Conservation (phyloP, 2,888 invertebrate genomes). For the Cosmopolites sordidus region DNA sequence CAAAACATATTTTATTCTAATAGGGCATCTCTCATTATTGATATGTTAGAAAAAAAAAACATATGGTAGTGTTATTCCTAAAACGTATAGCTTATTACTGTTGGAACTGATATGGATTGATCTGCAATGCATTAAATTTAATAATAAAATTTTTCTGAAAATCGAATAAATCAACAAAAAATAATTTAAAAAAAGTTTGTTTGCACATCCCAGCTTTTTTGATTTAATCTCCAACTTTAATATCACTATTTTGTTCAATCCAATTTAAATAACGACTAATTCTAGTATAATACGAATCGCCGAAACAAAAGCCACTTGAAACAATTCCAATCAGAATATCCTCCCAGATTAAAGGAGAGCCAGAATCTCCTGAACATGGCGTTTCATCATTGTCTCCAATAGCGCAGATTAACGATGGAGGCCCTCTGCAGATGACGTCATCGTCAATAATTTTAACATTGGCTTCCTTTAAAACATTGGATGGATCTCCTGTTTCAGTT, state of each 20-base stretch:
- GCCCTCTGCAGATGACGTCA: background rate
- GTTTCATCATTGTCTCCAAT: background rate
- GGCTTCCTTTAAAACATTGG: conserved; percentile 2
- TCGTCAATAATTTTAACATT: conserved; percentile 1
- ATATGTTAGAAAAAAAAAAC: too few relatives aligned
- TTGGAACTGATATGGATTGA: too few relatives aligned
- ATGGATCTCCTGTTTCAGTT: background rate
- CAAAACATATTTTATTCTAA: too few relatives aligned
- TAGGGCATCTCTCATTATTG: too few relatives aligned
- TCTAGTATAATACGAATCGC: conserved; percentile 8
- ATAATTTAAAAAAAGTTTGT: too few relatives aligned
- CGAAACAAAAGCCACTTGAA: conserved; percentile 4
- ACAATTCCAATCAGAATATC: conserved; percentile 6
- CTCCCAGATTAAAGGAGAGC: conserved; percentile 3
- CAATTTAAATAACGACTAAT: conserved; percentile 7
- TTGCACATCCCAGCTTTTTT: too few relatives aligned
- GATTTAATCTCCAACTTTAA: conserved; percentile 2
- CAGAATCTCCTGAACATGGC: conserved; percentile 7
- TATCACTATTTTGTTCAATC: conserved; percentile 8
- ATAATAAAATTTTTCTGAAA: too few relatives aligned
- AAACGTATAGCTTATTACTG: too few relatives aligned
- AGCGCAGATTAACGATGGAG: background rate
- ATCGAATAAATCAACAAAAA: too few relatives aligned
- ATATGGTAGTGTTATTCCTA: too few relatives aligned
- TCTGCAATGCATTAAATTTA: too few relatives aligned